phyloP scores from a whole-genome alignment of 2,888 invertebrate species.

The Drosophila meridionalis region DNA sequence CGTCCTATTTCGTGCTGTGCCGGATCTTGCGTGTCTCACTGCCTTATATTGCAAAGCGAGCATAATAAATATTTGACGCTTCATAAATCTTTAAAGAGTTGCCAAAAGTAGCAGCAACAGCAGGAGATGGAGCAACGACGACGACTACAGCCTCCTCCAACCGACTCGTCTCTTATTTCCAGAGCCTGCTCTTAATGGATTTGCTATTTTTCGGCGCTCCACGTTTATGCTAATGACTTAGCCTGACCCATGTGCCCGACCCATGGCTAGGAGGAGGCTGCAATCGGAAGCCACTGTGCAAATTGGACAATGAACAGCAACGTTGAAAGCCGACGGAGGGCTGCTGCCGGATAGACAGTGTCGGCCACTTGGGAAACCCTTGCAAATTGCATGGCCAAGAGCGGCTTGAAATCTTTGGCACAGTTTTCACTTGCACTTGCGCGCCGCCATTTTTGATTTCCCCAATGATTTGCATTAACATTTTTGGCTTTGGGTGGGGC shows the following conservation, averaged over 20 bases:
- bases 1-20: slow-evolving; percentile 72
- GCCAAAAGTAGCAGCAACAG: slow-evolving; percentile 63
- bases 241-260: slow-evolving; percentile 28
- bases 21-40: slow-evolving; percentile 72
- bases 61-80: slow-evolving; percentile 84
- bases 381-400: slow-evolving; percentile 74
- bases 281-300: slow-evolving; percentile 71
- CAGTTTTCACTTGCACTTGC: slow-evolving; percentile 76
- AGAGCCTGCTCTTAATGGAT: slow-evolving; percentile 67
- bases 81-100: slow-evolving; percentile 83
- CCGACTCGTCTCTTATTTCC: slow-evolving; percentile 39
- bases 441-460: slow-evolving; percentile 73
- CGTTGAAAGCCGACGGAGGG: background rate
- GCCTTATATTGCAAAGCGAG: slow-evolving; percentile 82
- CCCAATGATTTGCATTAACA: slow-evolving; percentile 79
- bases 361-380: slow-evolving; percentile 78
- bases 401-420: slow-evolving; percentile 69
- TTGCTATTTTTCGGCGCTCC: slow-evolving; percentile 70
- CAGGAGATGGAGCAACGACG: slow-evolving; percentile 18
- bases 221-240: slow-evolving; percentile 78
- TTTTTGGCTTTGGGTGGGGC: slow-evolving; percentile 57
- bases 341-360: slow-evolving; percentile 23
- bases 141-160: slow-evolving; percentile 24
- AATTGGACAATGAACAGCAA: slow-evolving; percentile 72
- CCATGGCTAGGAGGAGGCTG: slow-evolving; percentile 33